These are phyloP conservation scores for Empis stercorea DNA, from an alignment of 2,888 invertebrate species.

Conservation along the genomic window DNA sequence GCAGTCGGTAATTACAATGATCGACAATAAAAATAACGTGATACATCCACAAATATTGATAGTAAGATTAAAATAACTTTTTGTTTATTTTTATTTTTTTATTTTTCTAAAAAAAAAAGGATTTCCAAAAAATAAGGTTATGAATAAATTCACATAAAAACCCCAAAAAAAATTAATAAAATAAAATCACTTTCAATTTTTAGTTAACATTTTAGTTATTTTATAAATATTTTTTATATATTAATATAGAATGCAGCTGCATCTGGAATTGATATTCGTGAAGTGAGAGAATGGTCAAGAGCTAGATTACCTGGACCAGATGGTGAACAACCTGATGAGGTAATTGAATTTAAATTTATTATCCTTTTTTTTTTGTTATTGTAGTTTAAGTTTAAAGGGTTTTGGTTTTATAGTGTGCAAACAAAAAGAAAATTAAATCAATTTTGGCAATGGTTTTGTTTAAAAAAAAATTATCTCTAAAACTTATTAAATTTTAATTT, in stretches of 20 bases:
- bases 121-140: no score
- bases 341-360: background rate
- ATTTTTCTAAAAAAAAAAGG: background rate
- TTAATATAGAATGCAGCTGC: background rate
- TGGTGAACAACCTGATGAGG: background rate
- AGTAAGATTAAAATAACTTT: conserved; percentile 12
- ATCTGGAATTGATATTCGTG: background rate
- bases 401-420: background rate
- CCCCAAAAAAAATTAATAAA: background rate
- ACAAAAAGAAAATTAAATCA: no score
- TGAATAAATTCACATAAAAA: background rate
- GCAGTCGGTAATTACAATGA: conserved; percentile 29
- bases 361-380: no score
- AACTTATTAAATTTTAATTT: no score
- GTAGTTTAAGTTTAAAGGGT: background rate
- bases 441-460: no score
- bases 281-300: background rate
- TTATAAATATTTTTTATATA: no score
- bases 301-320: background rate
- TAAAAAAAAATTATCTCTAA: no score
- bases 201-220: no score
- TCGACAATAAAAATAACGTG: conserved; percentile 32
- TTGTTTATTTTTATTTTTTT: conserved; percentile 1
- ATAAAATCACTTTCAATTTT: no score
- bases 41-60: conserved; percentile 24